These are phyloP conservation scores for Uloborus diversus DNA, from an alignment of 1,140 invertebrate genomes.

Conservation along the genomic window DNA sequence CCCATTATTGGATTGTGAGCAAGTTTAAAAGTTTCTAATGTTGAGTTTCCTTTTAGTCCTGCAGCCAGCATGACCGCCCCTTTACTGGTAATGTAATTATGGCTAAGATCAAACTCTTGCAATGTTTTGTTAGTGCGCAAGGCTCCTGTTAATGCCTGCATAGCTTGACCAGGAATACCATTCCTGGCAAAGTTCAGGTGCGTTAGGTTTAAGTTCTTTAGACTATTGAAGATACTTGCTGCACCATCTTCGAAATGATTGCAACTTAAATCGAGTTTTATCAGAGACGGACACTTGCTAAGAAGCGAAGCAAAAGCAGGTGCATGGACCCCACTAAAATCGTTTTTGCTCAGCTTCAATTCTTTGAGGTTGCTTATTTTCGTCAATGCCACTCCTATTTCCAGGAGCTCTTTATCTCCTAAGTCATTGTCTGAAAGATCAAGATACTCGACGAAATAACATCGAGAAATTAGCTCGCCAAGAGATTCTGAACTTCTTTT, in stretches of 20 bases:
- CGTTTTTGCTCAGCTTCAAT: conserved; percentile 25
- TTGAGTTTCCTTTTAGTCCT: neutral
- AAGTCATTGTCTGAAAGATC: conserved; percentile 24
- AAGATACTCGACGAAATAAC: neutral
- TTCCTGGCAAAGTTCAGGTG: conserved; percentile 14
- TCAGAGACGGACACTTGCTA: conserved; percentile 7
- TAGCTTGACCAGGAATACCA: conserved; percentile 13
- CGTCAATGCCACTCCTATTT: neutral
- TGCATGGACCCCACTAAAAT: neutral
- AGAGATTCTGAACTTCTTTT: neutral
- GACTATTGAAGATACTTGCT: neutral
- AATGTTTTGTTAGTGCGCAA: conserved; percentile 1
- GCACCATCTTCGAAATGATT: conserved; percentile 20
- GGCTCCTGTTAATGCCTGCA: neutral
- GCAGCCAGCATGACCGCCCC: neutral
- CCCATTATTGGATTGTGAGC: conserved; percentile 4
- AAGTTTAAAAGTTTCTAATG: conserved; percentile 1
- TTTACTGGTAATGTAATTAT: conserved; percentile 16
- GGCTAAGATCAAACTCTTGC: neutral
- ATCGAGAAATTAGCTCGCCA: neutral
- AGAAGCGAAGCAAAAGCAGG: conserved; percentile 1
- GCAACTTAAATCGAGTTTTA: conserved; percentile 26
- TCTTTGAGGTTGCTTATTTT: neutral
- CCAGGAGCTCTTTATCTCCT: conserved; percentile 10
- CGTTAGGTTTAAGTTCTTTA: conserved; percentile 21